phyloP scores from a whole-genome alignment of 2,113 vertebrate genomes.

The Hiodon alosoides region DNA sequence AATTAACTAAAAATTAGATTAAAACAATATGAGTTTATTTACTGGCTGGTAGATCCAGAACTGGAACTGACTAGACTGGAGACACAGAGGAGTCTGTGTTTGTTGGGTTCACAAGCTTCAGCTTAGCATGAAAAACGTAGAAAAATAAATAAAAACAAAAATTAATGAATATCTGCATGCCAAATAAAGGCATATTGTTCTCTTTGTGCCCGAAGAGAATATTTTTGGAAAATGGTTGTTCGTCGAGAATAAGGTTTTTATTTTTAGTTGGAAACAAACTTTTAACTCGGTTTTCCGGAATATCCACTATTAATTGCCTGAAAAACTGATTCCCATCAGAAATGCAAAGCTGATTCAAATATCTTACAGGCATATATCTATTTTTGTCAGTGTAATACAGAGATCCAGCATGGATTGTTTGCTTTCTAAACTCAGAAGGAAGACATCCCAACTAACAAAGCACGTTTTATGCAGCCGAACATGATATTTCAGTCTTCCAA shows the following conservation, averaged over 20 bases:
- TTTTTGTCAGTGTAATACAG: slow-evolving; percentile 5
- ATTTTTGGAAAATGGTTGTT: background rate
- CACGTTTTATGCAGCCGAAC: too few species aligned
- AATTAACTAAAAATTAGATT: too few species aligned
- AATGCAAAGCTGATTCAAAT: slow-evolving; percentile 8
- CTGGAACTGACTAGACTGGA: too few species aligned
- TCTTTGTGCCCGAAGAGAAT: background rate
- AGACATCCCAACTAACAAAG: background rate
- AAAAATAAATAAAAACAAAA: too few species aligned
- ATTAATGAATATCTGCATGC: too few species aligned
- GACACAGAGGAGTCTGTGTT: too few species aligned
- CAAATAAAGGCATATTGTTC: background rate
- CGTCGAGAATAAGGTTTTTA: background rate
- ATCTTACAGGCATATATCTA: background rate
- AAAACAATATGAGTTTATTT: too few species aligned
- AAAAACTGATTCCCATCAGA: background rate
- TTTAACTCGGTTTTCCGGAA: background rate
- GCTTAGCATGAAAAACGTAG: too few species aligned
- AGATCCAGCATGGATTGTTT: background rate
- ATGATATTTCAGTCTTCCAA: too few species aligned
- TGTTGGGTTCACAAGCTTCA: too few species aligned
- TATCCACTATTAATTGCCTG: background rate
- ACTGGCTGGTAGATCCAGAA: too few species aligned
- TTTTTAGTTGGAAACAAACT: background rate
- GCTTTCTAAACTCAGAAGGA: background rate